A percentile compares a stretch with the other conserved stretches of the same genome.
Evolutionary conservation across 2,888 invertebrate species (phyloP).

Genomic region (Drosophila meridiana): DNA sequence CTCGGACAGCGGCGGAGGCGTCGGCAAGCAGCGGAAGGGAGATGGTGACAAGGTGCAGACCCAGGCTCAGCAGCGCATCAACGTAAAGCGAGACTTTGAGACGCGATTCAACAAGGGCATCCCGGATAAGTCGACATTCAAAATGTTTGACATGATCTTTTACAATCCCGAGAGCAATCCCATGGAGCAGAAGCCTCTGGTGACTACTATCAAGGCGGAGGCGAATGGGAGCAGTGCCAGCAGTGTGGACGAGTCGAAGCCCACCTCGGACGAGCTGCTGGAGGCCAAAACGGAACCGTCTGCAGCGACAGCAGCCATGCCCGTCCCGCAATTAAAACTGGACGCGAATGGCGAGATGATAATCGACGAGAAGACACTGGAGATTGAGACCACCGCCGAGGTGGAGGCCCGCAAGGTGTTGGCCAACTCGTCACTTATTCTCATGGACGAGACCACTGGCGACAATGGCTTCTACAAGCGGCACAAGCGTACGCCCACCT

Average conservation of each 20-base stretch:
- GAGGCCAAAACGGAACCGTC: constrained; percentile 49
- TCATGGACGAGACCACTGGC: constrained; percentile 87
- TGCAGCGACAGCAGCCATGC: constrained; percentile 84
- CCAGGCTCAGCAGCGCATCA: constrained; percentile 85
- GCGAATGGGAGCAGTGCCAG: constrained; percentile 52
- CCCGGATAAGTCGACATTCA: constrained; percentile 89
- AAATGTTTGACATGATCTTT: constrained; percentile 96
- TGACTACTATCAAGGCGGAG: constrained; percentile 77
- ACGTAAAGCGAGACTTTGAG: constrained; percentile 81
- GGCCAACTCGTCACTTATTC: constrained; percentile 88
- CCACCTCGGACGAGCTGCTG: constrained; percentile 43
- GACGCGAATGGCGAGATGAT: constrained; percentile 94
- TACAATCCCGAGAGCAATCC: constrained; percentile 94
- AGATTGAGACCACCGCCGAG: constrained; percentile 88
- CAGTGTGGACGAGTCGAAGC: constrained; percentile 50
- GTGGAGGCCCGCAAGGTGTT: constrained; percentile 88
- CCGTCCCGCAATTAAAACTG: constrained; percentile 93
- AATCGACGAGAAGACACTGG: constrained; percentile 93
- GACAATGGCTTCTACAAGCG: constrained; percentile 89
- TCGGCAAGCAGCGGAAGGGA: constrained; percentile 80
- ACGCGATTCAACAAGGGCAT: constrained; percentile 78
- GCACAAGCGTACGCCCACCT: constrained; percentile 89
- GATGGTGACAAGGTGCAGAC: constrained; percentile 85
- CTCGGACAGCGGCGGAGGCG: constrained; percentile 73
- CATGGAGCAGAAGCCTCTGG: constrained; percentile 86